Percentiles rank a stretch among this genome's conserved stretches.
Conservation (phyloP, 2,113 vertebrate genomes). For the Solea senegalensis region DNA sequence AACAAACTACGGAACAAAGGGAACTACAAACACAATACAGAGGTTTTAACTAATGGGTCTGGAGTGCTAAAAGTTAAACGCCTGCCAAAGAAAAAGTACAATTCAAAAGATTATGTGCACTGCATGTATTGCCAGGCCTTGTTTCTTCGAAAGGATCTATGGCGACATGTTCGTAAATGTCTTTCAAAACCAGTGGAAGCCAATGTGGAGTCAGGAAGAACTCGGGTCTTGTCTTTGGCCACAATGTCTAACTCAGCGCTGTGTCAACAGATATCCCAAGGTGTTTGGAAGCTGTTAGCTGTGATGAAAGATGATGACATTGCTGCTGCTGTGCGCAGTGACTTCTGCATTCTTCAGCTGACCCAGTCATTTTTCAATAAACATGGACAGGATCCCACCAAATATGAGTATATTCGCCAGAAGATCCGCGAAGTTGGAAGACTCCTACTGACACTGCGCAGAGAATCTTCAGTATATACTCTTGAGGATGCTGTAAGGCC, state of each 20-base stretch:
- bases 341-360: constrained; percentile 23
- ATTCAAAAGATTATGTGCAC: background rate
- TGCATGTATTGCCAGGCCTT: too few relatives aligned
- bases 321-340: constrained; percentile 4
- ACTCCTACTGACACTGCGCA: too few relatives aligned
- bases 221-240: too few relatives aligned
- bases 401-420: constrained; percentile 9
- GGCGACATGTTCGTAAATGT: too few relatives aligned
- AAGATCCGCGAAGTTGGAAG: constrained; percentile 7
- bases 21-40: constrained; percentile 9
- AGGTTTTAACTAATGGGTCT: background rate
- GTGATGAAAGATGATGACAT: background rate
- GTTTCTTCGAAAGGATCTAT: too few relatives aligned
- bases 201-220: too few relatives aligned
- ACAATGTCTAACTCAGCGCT: background rate
- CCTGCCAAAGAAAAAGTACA: background rate
- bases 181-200: too few relatives aligned
- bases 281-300: too few relatives aligned
- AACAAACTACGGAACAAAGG: constrained; percentile 24
- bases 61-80: constrained; percentile 13
- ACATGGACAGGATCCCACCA: constrained; percentile 21
- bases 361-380: constrained; percentile 1
- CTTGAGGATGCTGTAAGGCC: too few relatives aligned
- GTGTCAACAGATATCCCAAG: too few relatives aligned
- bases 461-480: too few relatives aligned